Percentiles rank a stretch among this genome's conserved stretches.
Evolutionary conservation across 1,140 invertebrate genomes (phyloP).

Genomic region (Planococcus citri): DNA sequence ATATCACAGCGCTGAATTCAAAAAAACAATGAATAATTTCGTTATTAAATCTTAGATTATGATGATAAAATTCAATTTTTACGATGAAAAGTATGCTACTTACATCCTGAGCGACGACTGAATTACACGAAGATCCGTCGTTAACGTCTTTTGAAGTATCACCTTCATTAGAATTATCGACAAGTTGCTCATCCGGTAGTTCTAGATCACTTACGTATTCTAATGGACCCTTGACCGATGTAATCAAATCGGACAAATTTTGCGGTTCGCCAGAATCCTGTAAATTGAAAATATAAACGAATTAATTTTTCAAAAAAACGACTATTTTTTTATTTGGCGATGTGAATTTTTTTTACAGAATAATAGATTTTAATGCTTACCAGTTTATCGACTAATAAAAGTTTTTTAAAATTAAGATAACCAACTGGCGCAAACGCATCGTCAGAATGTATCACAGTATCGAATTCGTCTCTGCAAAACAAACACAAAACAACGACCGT

Average conservation of each 20-base stretch:
- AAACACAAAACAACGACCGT: slow-evolving; percentile 26
- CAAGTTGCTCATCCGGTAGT: slow-evolving; percentile 6
- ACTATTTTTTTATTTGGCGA: slow-evolving; percentile 1
- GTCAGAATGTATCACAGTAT: slow-evolving; percentile 75
- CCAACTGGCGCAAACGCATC: slow-evolving; percentile 86
- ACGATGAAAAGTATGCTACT: slow-evolving; percentile 11
- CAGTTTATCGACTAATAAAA: slow-evolving; percentile 59
- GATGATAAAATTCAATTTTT: too few relatives aligned
- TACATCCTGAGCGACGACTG: slow-evolving; percentile 5
- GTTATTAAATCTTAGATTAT: background rate
- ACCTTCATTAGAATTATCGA: slow-evolving; percentile 22
- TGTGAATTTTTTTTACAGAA: background rate
- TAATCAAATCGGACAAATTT: slow-evolving; percentile 24
- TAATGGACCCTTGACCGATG: slow-evolving; percentile 26
- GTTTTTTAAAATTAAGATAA: slow-evolving; percentile 74
- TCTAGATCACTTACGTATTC: slow-evolving; percentile 29
- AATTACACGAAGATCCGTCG: slow-evolving; percentile 6
- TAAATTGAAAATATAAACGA: slow-evolving; percentile 3
- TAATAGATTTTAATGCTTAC: slow-evolving; percentile 30
- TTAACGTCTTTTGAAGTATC: slow-evolving; percentile 16
- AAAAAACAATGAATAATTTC: background rate
- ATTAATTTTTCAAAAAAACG: background rate
- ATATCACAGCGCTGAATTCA: slow-evolving; percentile 10
- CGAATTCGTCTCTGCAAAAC: slow-evolving; percentile 65
- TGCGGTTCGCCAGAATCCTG: slow-evolving; percentile 19